phyloP scores from a whole-genome alignment of 2,888 invertebrate species.

The Cepaea hortensis region DNA sequence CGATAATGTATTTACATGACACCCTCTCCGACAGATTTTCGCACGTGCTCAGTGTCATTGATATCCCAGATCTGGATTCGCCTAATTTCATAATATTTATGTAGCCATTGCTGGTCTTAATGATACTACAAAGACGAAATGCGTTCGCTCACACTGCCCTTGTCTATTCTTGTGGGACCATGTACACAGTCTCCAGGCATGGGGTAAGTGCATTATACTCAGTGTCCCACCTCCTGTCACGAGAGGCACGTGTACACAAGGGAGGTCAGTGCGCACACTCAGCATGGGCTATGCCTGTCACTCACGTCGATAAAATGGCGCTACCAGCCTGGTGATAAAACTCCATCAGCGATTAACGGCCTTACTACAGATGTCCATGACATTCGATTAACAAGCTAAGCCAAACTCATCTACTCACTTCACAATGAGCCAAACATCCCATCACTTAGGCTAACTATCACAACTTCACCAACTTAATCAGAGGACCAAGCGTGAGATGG shows the following conservation, averaged over 20 bases:
- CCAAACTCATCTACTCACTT: not conserved
- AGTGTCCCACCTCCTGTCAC: conserved; percentile 3
- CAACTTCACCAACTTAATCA: not conserved
- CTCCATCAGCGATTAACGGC: not conserved
- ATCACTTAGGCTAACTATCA: not conserved
- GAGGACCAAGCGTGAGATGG: not conserved
- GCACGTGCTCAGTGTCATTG: not conserved
- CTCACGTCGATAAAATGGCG: not conserved
- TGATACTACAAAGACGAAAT: not conserved
- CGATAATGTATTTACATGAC: not conserved
- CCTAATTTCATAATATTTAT: not conserved
- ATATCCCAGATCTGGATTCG: not conserved
- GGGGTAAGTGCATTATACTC: not conserved
- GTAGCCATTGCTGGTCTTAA: not conserved
- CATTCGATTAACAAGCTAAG: conserved; percentile 12
- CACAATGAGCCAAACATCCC: not conserved
- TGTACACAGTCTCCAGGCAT: not conserved
- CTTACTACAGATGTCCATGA: conserved; percentile 11
- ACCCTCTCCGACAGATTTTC: not conserved
- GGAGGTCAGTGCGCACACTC: not conserved
- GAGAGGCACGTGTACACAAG: not conserved
- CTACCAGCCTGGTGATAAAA: conserved; percentile 1
- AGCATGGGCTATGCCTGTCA: not conserved
- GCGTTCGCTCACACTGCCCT: too few species aligned
- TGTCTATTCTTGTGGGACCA: too few species aligned